Evolutionary conservation across 2,888 invertebrate species (phyloP), one percentile per base, ranked within the genome.

Genomic region (Mythimna lalbum): DNA sequence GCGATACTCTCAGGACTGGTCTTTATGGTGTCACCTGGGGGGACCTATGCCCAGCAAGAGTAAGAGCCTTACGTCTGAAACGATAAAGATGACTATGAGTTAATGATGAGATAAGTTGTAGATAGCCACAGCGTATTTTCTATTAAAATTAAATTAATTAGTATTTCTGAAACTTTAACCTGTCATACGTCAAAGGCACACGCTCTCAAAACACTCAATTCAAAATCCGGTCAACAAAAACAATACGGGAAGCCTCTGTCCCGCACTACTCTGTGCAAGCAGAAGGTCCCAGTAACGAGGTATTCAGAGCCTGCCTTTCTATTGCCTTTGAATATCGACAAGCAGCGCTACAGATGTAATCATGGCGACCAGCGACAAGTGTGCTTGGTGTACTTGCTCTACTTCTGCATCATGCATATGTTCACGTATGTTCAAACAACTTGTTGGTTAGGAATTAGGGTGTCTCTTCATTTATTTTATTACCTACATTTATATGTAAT

Each of bases 311-410:
- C 73, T 70, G 82, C 78, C 80, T 85, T 84, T 85, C 81, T 81
- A 85, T 86, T 80, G 85, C 86, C 79, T 85, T 86, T 84, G 84
- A 85, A 86, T 86, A 85, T 87, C 83, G 86, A 85, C 87, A 80
- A 78, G 78, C 73, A 63, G 65, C 65, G 68, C 64, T 61, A 61
- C 69, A 66, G 66, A 74, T 64, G 73, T 85, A 84, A 85, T 85
- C 83, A 85, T 73, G 71, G 72, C 76, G 72, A 72, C 80, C 71
- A 69, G 72, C 73, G 73, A 75, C 80, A 81, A 69, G 75, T 81
- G 80, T 65, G 21, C 21, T 12, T 2, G 9, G 6, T 80, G 63
- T 62, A 27, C 19, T 53, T 4, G 10, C 1, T 73, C 31, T 55
- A 23, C n/a, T 19, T 19, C 49, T 47, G 57, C 43, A 62, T 43